A percentile compares a stretch with the other conserved stretches of the same genome.
Conservation (phyloP, 2,888 invertebrate species). For the Pristionchus maxplancki region DNA sequence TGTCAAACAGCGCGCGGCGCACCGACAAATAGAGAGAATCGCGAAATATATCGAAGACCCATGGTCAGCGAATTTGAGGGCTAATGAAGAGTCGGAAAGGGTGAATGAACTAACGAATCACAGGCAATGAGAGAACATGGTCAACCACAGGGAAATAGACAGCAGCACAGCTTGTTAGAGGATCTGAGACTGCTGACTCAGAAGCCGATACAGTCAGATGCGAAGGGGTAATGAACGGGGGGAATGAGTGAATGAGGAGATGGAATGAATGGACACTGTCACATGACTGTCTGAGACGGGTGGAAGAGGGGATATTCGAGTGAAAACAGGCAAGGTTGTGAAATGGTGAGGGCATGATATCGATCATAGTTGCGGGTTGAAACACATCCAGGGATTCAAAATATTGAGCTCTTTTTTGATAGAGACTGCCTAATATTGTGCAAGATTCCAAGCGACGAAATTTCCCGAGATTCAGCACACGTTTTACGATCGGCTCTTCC, state of each 20-base stretch:
- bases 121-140: background rate
- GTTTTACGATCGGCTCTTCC: background rate
- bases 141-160: too few relatives aligned
- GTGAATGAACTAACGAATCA: background rate
- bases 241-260: background rate
- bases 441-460: background rate
- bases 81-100: background rate
- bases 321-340: background rate
- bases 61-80: background rate
- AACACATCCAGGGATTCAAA: background rate
- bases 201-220: background rate
- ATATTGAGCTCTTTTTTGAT: too few relatives aligned
- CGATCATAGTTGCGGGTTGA: background rate
- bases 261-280: background rate
- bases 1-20: background rate
- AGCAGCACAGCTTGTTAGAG: too few relatives aligned
- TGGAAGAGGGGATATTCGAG: background rate
- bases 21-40: slow-evolving; percentile 9
- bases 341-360: background rate
- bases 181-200: background rate
- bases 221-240: background rate
- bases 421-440: background rate
- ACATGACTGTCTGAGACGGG: background rate
- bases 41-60: slow-evolving; percentile 7
- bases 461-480: background rate